These are phyloP conservation scores for Gambusia yucatana DNA, from an alignment of 2,797 vertebrate species.

Conservation along the genomic window DNA sequence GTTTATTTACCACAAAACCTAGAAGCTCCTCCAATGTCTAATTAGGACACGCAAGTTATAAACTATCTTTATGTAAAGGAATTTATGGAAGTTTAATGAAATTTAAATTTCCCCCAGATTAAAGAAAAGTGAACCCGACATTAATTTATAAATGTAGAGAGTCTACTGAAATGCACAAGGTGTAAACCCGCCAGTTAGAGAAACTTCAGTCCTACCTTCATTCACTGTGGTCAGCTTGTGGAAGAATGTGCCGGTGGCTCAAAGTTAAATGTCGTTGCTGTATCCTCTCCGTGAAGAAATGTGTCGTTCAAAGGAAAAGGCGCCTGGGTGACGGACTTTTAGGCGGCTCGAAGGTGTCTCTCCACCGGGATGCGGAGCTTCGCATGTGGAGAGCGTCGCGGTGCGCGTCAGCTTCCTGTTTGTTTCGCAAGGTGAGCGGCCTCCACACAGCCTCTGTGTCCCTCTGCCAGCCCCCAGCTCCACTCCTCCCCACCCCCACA, in stretches of 20 bases:
- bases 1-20: not conserved
- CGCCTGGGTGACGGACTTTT: not conserved
- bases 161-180: not conserved
- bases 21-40: not conserved
- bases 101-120: not conserved
- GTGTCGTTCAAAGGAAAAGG: not conserved
- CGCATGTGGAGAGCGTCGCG: slow-evolving; percentile 63
- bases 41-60: not conserved
- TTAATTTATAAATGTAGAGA: not conserved
- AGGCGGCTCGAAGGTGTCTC: not conserved
- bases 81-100: not conserved
- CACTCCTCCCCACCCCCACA: not conserved
- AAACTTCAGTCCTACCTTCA: slow-evolving; percentile 48
- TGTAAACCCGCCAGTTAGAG: not conserved
- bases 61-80: not conserved
- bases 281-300: not conserved
- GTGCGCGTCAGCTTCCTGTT: slow-evolving; percentile 71
- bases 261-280: not conserved
- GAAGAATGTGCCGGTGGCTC: not conserved
- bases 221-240: slow-evolving; percentile 11
- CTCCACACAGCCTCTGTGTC: slow-evolving; percentile 16
- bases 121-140: not conserved
- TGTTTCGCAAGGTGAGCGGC: slow-evolving; percentile 58
- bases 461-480: slow-evolving; percentile 29
- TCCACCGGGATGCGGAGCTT: not conserved